Conservation (phyloP, 2,888 invertebrate species). For the Andricus quercusramuli region DNA sequence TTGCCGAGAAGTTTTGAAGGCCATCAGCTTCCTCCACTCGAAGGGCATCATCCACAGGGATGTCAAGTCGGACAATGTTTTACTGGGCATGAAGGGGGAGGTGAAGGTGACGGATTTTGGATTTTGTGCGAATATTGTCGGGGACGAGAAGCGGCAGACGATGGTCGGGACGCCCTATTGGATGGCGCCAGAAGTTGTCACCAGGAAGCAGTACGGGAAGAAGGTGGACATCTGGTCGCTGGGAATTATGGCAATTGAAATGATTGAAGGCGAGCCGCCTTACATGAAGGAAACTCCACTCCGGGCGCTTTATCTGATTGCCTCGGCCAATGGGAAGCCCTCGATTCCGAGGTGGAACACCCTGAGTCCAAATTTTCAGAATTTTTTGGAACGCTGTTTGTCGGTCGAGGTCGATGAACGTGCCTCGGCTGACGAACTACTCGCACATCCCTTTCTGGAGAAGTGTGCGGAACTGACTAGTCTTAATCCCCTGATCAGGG, state of each 20-base stretch:
- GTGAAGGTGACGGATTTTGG: constrained; percentile 98
- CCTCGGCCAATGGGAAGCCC: constrained; percentile 93
- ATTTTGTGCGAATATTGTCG: constrained; percentile 98
- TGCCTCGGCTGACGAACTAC: constrained; percentile 87
- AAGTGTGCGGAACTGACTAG: constrained; percentile 90
- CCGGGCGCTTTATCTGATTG: constrained; percentile 95
- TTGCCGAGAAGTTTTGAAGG: constrained; percentile 92
- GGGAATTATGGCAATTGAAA: constrained; percentile 99
- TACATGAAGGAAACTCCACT: constrained; percentile 97
- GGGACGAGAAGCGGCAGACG: constrained; percentile 96
- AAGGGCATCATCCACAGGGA: constrained; percentile 96
- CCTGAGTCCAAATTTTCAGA: constrained; percentile 87
- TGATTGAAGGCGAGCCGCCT: constrained; percentile 98
- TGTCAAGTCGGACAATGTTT: constrained; percentile 98
- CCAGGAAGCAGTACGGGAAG: constrained; percentile 95
- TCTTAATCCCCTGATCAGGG: constrained; percentile 93
- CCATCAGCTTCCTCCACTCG: constrained; percentile 92
- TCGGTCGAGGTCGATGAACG: constrained; percentile 90
- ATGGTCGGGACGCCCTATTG: constrained; percentile 99
- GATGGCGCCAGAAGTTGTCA: constrained; percentile 98
- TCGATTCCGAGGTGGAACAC: constrained; percentile 91
- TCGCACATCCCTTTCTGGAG: constrained; percentile 89
- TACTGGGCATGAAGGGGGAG: constrained; percentile 94
- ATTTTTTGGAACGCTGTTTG: constrained; percentile 93
- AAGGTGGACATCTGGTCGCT: constrained; percentile 97